A percentile compares a stretch with the other conserved stretches of the same genome.
Evolutionary conservation across 2,113 vertebrate genomes (phyloP).

Genomic region (Sterrhoptilus dennistouni): DNA sequence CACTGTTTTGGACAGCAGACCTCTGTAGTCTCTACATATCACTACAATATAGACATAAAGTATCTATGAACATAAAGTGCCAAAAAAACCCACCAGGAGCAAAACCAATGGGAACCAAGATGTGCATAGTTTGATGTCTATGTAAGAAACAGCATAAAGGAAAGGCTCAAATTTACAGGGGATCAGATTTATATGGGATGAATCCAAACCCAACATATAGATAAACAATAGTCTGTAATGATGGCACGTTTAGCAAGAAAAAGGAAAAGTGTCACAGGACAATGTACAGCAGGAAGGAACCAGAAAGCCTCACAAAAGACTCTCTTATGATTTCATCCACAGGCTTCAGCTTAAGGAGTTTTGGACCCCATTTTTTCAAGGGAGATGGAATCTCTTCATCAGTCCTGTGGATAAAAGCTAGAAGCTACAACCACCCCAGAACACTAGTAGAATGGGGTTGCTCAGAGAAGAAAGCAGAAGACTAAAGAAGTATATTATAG

Average conservation of each 20-base stretch:
- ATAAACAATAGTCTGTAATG: not conserved
- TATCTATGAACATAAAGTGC: not conserved
- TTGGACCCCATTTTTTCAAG: not conserved
- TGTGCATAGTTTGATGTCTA: not conserved
- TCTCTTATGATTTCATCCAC: not conserved
- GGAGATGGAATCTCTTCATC: not conserved
- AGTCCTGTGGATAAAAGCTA: not conserved
- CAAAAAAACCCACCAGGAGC: not conserved
- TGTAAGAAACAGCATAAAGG: not conserved
- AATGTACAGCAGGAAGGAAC: not conserved
- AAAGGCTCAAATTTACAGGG: not conserved
- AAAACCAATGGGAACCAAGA: not conserved
- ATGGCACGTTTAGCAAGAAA: not conserved
- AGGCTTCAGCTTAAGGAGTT: not conserved
- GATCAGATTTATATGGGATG: not conserved
- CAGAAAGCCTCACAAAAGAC: not conserved
- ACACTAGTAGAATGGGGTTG: not conserved
- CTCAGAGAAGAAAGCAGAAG: not conserved
- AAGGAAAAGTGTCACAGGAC: fast-evolving
- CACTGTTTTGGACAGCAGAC: not conserved
- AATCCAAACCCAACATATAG: not conserved
- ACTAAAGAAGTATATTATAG: not conserved
- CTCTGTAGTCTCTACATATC: not conserved
- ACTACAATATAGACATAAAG: not conserved
- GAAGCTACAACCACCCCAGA: not conserved